Percentiles rank a stretch among this genome's conserved stretches.
Evolutionary conservation across 2,113 vertebrate genomes (phyloP).

Genomic region (Etheostoma cragini): DNA sequence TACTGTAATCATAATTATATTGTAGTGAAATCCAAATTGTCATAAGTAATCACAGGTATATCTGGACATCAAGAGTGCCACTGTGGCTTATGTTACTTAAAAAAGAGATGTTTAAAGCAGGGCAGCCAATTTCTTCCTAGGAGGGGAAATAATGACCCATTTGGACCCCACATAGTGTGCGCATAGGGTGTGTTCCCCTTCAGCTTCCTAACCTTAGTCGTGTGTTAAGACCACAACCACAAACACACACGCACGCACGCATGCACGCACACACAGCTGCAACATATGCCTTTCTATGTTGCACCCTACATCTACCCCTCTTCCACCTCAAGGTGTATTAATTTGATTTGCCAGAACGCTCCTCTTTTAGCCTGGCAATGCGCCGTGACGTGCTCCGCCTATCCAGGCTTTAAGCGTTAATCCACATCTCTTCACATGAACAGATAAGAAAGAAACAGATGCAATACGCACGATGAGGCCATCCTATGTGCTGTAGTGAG

Average conservation of each 20-base stretch:
- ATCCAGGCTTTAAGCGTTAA: too few species aligned
- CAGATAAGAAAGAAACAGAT: too few species aligned
- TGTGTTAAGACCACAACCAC: constrained; percentile 64
- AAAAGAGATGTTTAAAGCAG: constrained; percentile 47
- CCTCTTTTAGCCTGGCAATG: too few species aligned
- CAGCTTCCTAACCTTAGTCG: constrained; percentile 55
- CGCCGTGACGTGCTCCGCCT: too few species aligned
- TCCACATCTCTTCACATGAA: too few species aligned
- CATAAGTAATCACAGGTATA: constrained; percentile 23
- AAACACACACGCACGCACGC: constrained; percentile 33
- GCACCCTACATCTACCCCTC: too few species aligned
- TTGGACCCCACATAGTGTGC: constrained; percentile 43
- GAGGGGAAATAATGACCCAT: constrained; percentile 64
- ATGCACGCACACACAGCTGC: constrained; percentile 42
- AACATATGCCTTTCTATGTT: too few species aligned
- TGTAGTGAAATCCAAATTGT: constrained; percentile 43
- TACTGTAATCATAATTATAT: constrained; percentile 1
- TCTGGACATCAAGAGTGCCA: constrained; percentile 31
- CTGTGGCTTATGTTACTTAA: constrained; percentile 22
- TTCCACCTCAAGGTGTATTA: too few species aligned
- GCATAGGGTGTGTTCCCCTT: constrained; percentile 51
- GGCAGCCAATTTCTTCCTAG: constrained; percentile 51
- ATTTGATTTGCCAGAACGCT: too few species aligned
- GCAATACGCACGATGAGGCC: too few species aligned
- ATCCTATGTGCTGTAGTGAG: too few species aligned